Conservation (phyloP, 2,888 invertebrate species). For the Drosophila trichaetosa region DNA sequence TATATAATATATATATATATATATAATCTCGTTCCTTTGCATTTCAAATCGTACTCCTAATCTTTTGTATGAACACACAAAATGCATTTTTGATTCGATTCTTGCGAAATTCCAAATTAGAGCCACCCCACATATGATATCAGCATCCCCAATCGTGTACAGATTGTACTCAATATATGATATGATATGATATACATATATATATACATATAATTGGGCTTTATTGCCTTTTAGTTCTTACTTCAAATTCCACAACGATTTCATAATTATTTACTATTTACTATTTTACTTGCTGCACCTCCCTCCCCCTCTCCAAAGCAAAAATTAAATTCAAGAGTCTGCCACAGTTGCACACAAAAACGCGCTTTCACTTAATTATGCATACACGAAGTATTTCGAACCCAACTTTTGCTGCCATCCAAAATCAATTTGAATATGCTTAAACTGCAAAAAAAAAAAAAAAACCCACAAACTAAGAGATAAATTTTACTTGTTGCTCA, state of each 20-base stretch:
- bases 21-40: slow-evolving; percentile 42
- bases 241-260: slow-evolving; percentile 18
- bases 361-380: slow-evolving; percentile 54
- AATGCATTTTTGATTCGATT: slow-evolving; percentile 52
- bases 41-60: slow-evolving; percentile 42
- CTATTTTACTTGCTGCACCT: slow-evolving; percentile 37
- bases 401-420: slow-evolving; percentile 39
- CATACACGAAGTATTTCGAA: slow-evolving; percentile 39
- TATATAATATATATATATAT: slow-evolving; percentile 22
- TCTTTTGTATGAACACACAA: slow-evolving; percentile 49
- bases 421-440: slow-evolving; percentile 12
- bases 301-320: not conserved
- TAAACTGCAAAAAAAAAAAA: not conserved
- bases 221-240: slow-evolving; percentile 45
- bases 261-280: slow-evolving; percentile 38
- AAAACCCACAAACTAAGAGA: slow-evolving; percentile 5
- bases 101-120: slow-evolving; percentile 62
- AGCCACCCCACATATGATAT: slow-evolving; percentile 41
- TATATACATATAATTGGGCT: slow-evolving; percentile 39
- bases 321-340: slow-evolving; percentile 13
- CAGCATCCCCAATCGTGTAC: slow-evolving; percentile 36
- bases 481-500: slow-evolving; percentile 7
- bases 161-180: slow-evolving; percentile 15
- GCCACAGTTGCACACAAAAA: slow-evolving; percentile 40
- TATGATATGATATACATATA: not conserved